Conservation (phyloP, 2,797 vertebrate species). For the Carduelis carduelis region DNA sequence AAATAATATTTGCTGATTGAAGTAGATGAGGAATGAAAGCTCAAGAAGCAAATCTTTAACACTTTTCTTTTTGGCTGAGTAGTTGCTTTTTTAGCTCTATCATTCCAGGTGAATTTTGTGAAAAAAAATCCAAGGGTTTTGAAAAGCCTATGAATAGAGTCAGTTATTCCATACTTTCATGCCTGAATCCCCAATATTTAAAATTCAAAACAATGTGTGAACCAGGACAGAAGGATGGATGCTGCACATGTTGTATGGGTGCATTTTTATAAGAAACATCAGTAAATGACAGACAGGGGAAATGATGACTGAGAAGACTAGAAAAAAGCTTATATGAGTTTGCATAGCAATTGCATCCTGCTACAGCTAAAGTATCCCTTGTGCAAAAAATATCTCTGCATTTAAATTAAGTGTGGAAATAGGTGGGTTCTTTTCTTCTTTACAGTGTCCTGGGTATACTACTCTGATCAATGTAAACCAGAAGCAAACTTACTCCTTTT, state of each 20-base stretch:
- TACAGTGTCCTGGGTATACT: background rate
- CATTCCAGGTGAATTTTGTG: constrained; percentile 18
- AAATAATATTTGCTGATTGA: background rate
- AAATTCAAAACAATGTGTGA: background rate
- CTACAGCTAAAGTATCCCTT: background rate
- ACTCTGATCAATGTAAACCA: background rate
- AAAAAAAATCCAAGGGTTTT: background rate
- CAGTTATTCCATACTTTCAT: background rate
- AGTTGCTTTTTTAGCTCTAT: background rate
- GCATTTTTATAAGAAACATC: background rate
- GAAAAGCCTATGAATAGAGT: background rate
- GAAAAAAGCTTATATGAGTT: background rate
- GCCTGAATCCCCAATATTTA: background rate
- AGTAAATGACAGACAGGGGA: background rate
- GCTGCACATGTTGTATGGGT: background rate
- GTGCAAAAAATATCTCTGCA: background rate
- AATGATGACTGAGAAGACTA: background rate
- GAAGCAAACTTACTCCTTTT: background rate
- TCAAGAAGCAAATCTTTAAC: background rate
- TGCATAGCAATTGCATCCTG: background rate
- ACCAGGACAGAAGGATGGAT: background rate
- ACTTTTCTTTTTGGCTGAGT: background rate
- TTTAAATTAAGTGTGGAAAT: background rate
- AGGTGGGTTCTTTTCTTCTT: background rate
- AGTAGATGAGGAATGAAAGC: background rate